Evolutionary conservation across 2,888 invertebrate species (phyloP), one percentile per base, ranked within the genome.

Genomic region (Pyralis farinalis): DNA sequence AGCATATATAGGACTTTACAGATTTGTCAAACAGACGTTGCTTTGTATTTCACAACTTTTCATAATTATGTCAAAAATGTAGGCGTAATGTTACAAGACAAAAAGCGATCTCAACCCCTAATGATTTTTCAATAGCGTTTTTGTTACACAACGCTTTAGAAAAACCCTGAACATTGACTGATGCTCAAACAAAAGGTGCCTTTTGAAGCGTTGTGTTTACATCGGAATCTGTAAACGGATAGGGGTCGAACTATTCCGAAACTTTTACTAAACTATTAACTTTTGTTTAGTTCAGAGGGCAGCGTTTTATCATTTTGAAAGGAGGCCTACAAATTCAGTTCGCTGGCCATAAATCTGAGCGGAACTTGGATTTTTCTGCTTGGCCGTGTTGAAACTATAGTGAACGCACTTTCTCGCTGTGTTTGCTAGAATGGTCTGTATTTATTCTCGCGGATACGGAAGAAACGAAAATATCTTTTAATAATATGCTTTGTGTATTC

Each of bases 221-320:
- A 38, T 38, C 16, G 38, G 38, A 12, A 38, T 38, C 16, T 25
- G 33, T 12, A 21, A 33, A 33, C 38, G 20, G 38, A 38, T 38
- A 32, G 31, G 29, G 49, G 49, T 44, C 44, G 34, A n/a, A 27
- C 40, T 42, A 42, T 45, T 45, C 42, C 42, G 44, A 47, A 50
- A 54, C 49, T 51, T 47, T 42, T 34, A 34, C 41, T 46, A 44
- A 51, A 44, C 44, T 47, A 43, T 46, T 51, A 44, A 49, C 50
- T 48, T 54, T 47, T 51, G 49, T 49, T 47, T 48, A 37, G 43
- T 34, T 42, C 40, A 30, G 16, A 35, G 37, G 32, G 38, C 16
- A 12, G 12, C 38, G 16, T 38, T 38, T 38, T 38, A 38, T 38
- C 38, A 38, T 38, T 38, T 38, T 38, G 38, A 38, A 38, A 33